phyloP scores from a whole-genome alignment of 2,113 vertebrate genomes.

The Tragulus kanchil region DNA sequence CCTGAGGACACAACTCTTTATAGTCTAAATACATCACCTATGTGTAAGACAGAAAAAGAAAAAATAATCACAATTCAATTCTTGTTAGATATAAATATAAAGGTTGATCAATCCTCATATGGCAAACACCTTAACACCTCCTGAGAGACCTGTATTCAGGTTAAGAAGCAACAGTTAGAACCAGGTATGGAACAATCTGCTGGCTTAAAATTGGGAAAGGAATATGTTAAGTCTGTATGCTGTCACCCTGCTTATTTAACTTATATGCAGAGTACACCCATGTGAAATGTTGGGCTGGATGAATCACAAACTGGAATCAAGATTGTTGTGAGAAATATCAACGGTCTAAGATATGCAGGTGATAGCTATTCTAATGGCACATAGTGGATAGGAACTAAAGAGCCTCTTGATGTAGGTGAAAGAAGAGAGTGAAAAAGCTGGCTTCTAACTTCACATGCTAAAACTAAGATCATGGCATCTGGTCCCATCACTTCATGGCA shows the following conservation, averaged over 20 bases:
- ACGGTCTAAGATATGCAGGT: not conserved
- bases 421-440: not conserved
- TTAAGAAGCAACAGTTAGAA: not conserved
- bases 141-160: not conserved
- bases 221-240: not conserved
- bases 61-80: not conserved
- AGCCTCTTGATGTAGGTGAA: not conserved
- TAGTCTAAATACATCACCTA: not conserved
- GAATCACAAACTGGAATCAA: not conserved
- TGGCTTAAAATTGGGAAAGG: not conserved
- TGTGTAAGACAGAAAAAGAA: not conserved
- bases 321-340: not conserved
- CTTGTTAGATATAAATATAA: not conserved
- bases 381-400: not conserved
- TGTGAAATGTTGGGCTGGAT: not conserved
- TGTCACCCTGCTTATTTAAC: not conserved
- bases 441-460: not conserved
- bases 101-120: not conserved
- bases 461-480: not conserved
- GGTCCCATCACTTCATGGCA: not conserved
- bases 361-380: not conserved
- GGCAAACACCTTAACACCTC: not conserved
- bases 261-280: not conserved
- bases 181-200: not conserved
- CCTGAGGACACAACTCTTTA: not conserved